phyloP scores from a whole-genome alignment of 1,140 invertebrate genomes.

The Cataglyphis hispanica region DNA sequence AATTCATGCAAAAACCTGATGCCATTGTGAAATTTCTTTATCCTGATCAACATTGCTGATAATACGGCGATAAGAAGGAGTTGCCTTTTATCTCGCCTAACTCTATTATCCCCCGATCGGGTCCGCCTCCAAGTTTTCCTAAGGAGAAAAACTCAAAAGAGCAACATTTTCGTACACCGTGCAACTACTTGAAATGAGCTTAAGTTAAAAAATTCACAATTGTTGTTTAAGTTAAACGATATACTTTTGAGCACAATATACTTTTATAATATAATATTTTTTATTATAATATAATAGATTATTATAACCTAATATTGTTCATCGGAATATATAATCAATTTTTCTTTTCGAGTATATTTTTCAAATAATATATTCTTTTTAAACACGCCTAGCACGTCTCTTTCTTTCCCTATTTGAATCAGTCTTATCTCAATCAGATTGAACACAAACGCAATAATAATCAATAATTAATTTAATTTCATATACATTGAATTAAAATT shows the following conservation, averaged over 20 bases:
- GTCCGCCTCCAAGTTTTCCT: neutral
- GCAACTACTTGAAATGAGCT: slow-evolving; percentile 10
- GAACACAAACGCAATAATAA: too few relatives aligned
- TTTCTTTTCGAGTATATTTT: neutral
- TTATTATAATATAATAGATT: neutral
- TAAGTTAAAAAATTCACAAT: neutral
- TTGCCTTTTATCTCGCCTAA: slow-evolving; percentile 20
- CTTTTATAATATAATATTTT: neutral
- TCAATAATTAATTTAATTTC: neutral
- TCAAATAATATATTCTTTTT: neutral
- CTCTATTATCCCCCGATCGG: slow-evolving; percentile 35
- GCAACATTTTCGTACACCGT: neutral
- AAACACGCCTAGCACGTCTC: neutral
- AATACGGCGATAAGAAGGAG: slow-evolving; percentile 23
- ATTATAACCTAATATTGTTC: neutral
- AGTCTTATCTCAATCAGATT: neutral
- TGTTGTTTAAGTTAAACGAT: neutral
- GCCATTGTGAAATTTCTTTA: slow-evolving; percentile 20
- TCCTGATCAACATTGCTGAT: slow-evolving; percentile 18
- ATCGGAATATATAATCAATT: neutral
- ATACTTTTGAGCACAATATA: neutral
- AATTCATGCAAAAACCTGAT: slow-evolving; percentile 9
- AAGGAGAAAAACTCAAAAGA: slow-evolving; percentile 7
- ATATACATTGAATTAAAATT: neutral
- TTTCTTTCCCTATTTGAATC: neutral